Evolutionary conservation across 2,888 invertebrate species (phyloP).

Genomic region (Masnerella sp.): DNA sequence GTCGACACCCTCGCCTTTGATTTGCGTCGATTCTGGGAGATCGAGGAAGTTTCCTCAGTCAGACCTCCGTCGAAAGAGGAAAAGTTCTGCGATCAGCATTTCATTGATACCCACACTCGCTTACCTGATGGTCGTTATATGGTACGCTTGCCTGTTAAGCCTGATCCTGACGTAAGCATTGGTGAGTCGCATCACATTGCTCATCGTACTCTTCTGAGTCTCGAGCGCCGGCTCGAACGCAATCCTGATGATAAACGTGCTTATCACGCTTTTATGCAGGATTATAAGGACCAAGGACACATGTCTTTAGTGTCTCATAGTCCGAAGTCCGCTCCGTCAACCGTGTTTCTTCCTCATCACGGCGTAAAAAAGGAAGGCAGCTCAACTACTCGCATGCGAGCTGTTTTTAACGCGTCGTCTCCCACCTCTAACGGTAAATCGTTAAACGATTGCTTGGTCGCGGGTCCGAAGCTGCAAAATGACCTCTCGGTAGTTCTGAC

Average conservation of each 20-base stretch:
- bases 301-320: not conserved
- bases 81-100: not conserved
- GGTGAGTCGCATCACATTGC: not conserved
- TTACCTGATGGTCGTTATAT: constrained; percentile 1
- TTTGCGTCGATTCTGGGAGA: constrained; percentile 1
- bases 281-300: constrained; percentile 32
- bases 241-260: not conserved
- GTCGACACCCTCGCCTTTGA: not conserved
- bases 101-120: not conserved
- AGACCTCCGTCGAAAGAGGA: not conserved
- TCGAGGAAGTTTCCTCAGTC: not conserved
- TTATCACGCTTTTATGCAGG: constrained; percentile 38
- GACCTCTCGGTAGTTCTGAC: not conserved
- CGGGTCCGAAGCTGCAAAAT: constrained; percentile 11
- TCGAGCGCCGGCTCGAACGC: constrained; percentile 8
- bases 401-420: constrained; percentile 20
- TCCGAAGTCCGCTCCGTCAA: not conserved
- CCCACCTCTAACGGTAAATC: not conserved
- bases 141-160: not conserved
- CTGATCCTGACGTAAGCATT: not conserved
- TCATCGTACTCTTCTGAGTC: not conserved
- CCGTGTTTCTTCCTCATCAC: constrained; percentile 18
- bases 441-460: constrained; percentile 6
- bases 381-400: constrained; percentile 10
- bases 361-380: constrained; percentile 15